Percentiles rank a stretch among this genome's conserved stretches.
Evolutionary conservation across 2,113 vertebrate genomes (phyloP).

Genomic region (Phaetusa simplex): DNA sequence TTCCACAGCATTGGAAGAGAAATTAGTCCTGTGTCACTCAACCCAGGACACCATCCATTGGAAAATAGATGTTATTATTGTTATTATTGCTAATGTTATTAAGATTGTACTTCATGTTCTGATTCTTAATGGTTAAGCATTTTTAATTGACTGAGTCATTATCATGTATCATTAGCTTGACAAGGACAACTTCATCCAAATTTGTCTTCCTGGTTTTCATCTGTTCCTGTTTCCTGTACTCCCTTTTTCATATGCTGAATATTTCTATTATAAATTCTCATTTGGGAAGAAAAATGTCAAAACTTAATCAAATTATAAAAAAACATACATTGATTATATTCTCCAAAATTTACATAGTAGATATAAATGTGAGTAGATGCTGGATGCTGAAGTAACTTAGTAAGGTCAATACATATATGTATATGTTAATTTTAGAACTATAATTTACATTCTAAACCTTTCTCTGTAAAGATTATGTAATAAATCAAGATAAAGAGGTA

Average conservation of each 20-base stretch:
- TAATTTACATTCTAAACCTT: neutral
- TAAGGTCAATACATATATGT: neutral
- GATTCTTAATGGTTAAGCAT: neutral
- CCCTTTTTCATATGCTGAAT: neutral
- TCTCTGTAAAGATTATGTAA: neutral
- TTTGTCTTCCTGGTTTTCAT: neutral
- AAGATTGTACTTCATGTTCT: neutral
- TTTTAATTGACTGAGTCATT: neutral
- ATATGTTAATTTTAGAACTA: neutral
- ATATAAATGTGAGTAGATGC: neutral
- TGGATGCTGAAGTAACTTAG: neutral
- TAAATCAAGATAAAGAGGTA: neutral
- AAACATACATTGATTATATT: neutral
- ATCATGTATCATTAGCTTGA: neutral
- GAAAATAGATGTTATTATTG: neutral
- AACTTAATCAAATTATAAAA: neutral
- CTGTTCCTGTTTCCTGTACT: neutral
- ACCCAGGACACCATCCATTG: too few species aligned
- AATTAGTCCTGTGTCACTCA: too few species aligned
- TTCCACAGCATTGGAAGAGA: too few species aligned
- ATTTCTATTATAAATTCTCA: neutral
- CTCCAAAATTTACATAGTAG: neutral
- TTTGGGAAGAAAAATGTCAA: neutral
- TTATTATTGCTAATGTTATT: neutral
- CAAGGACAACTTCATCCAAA: neutral